A percentile compares a stretch with the other conserved stretches of the same genome.
Conservation (phyloP, 2,113 vertebrate species). For the Beaufortia kweichowensis region DNA sequence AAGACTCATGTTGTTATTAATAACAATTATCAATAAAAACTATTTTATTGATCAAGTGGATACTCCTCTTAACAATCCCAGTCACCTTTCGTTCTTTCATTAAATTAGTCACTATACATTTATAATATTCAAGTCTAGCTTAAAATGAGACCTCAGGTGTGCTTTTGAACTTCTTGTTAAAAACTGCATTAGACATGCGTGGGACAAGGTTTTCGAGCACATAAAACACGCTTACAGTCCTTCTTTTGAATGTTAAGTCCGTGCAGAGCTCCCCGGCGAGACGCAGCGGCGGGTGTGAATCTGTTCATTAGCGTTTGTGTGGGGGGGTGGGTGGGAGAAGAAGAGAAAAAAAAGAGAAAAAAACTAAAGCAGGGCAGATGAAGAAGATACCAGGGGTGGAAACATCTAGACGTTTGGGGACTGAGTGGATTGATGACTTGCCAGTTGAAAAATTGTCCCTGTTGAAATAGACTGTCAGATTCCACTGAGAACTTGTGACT, state of each 20-base stretch:
- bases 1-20: too few relatives aligned
- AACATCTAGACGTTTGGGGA: not conserved
- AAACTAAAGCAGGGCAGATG: constrained; percentile 32
- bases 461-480: constrained; percentile 29
- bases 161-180: not conserved
- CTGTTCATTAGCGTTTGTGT: constrained; percentile 33
- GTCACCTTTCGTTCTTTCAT: too few relatives aligned
- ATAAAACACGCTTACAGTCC: not conserved
- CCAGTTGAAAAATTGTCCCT: constrained; percentile 23
- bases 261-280: constrained; percentile 3
- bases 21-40: too few relatives aligned
- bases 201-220: constrained; percentile 17
- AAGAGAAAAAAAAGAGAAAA: not conserved
- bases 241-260: not conserved
- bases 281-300: constrained; percentile 17
- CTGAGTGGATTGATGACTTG: constrained; percentile 19
- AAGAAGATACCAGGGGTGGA: constrained; percentile 35
- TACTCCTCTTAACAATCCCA: too few relatives aligned
- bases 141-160: not conserved
- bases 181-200: not conserved
- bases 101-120: too few relatives aligned
- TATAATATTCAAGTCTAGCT: too few relatives aligned
- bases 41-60: too few relatives aligned
- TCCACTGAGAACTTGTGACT: constrained; percentile 6
- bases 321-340: constrained; percentile 8